phyloP scores from a whole-genome alignment of 2,888 invertebrate genomes.

The Bombylius major region DNA sequence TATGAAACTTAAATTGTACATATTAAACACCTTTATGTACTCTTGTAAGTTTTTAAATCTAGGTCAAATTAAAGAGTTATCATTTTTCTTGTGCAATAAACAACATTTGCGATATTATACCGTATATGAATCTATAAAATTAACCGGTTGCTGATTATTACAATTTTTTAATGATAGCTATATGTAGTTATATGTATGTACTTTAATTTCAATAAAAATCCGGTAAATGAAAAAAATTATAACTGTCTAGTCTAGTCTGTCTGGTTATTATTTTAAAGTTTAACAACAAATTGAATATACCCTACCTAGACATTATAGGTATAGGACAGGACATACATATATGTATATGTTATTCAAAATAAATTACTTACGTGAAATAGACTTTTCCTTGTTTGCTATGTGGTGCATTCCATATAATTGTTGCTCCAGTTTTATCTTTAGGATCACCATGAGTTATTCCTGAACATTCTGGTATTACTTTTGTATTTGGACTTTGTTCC shows the following conservation, averaged over 20 bases:
- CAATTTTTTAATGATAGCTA: too few species aligned
- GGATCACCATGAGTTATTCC: slow-evolving; percentile 70
- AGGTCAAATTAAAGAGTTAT: not conserved
- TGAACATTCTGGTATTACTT: slow-evolving; percentile 63
- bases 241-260: too few species aligned
- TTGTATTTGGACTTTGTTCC: slow-evolving; percentile 60
- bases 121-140: not conserved
- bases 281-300: too few species aligned
- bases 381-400: slow-evolving; percentile 51
- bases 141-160: not conserved
- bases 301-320: too few species aligned
- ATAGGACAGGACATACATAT: too few species aligned
- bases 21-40: too few species aligned
- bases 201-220: too few species aligned
- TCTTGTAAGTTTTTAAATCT: not conserved
- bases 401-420: slow-evolving; percentile 64
- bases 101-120: not conserved
- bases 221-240: too few species aligned
- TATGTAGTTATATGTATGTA: too few species aligned
- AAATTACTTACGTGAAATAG: slow-evolving; percentile 63
- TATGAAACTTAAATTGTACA: too few species aligned
- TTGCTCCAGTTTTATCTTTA: slow-evolving; percentile 57
- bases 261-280: too few species aligned
- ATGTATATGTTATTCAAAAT: too few species aligned
- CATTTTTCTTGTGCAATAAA: not conserved